phyloP scores from a whole-genome alignment of 2,797 vertebrate species.

The Percopsis omiscomaycus region DNA sequence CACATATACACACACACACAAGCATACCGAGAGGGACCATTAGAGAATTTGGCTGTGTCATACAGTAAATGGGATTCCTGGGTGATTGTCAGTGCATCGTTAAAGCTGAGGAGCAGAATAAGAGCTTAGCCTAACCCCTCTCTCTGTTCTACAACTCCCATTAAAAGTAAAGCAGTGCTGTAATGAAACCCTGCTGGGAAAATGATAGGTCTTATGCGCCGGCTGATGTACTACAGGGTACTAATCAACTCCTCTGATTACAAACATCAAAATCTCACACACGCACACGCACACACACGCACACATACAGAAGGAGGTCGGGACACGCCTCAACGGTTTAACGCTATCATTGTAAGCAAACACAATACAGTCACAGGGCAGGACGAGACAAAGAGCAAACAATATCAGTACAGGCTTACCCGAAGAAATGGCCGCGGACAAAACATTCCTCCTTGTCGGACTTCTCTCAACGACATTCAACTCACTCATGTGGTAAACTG shows the following conservation, averaged over 20 bases:
- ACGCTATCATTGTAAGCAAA: constrained; percentile 64
- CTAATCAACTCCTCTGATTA: constrained; percentile 79
- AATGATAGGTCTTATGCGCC: constrained; percentile 73
- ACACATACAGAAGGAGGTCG: constrained; percentile 45
- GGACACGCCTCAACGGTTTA: constrained; percentile 62
- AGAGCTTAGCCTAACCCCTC: constrained; percentile 64
- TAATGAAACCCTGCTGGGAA: constrained; percentile 79
- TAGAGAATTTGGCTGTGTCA: constrained; percentile 35
- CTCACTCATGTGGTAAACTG: constrained; percentile 35
- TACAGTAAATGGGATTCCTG: constrained; percentile 50
- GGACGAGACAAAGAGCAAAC: constrained; percentile 52
- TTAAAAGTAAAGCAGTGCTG: constrained; percentile 64
- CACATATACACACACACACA: constrained; percentile 6
- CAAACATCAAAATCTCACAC: constrained; percentile 65
- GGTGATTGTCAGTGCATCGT: constrained; percentile 58
- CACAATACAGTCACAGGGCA: constrained; percentile 63
- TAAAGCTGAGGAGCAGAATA: constrained; percentile 59
- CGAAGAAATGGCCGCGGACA: constrained; percentile 33
- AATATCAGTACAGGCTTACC: constrained; percentile 47
- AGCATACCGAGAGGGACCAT: constrained; percentile 18
- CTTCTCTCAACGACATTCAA: not conserved
- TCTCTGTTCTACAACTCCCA: constrained; percentile 56
- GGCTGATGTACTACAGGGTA: constrained; percentile 71
- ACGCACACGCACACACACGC: constrained; percentile 38
- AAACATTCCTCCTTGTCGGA: constrained; percentile 14